Evolutionary conservation across 2,113 vertebrate genomes (phyloP), one percentile per base, ranked within the genome.

Genomic region (Lutjanus erythropterus): DNA sequence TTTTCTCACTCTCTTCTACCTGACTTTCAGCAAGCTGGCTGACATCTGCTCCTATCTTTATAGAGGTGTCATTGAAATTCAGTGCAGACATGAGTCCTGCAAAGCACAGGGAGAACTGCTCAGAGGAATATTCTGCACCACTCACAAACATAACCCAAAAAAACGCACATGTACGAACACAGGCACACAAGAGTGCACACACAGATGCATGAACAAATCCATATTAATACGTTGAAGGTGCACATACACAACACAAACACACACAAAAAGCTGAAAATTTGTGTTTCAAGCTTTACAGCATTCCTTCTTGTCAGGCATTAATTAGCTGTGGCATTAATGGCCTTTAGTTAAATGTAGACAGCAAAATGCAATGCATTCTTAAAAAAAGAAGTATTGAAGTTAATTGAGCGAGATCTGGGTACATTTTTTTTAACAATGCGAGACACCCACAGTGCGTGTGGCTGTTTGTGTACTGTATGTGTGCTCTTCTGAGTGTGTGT

Each of bases 61-160:
- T 91, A 79, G 87, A 81, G 78, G 74, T 91, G 89, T 80, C 82
- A 90, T 93, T 92, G 87, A 92, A 92, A 94, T 94, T 93, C 92
- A 87, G 85, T 69, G 79, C 88, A 92, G 88, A 82, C 77, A 70
- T 49, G 76, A 91, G 80, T 84, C 82, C 79, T 89, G 88, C 71
- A 82, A 88, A 87, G 84, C 68, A 86, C 71, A 86, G 74, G 84
- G 71, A 90, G 80, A 89, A 71, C 52, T 81, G 80, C 85, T 92
- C 78, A 75, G 78, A 90, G 84, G 82, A 88, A 88, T 84, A 78
- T 90, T 84, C 83, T 71, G 73, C 59, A 75, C 71, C 60, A 58
- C 81, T 70, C 78, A 88, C 74, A 88, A 73, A 80, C 68, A 88
- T 25, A 79, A 53, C 72, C 55, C 29, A 27, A 47, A 52, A n/a